A percentile compares a stretch with the other conserved stretches of the same genome.
Conservation (phyloP, 30 jellyfish, hydroid and myxozoan genomes). For the Calvadosia cruxmelitensis region DNA sequence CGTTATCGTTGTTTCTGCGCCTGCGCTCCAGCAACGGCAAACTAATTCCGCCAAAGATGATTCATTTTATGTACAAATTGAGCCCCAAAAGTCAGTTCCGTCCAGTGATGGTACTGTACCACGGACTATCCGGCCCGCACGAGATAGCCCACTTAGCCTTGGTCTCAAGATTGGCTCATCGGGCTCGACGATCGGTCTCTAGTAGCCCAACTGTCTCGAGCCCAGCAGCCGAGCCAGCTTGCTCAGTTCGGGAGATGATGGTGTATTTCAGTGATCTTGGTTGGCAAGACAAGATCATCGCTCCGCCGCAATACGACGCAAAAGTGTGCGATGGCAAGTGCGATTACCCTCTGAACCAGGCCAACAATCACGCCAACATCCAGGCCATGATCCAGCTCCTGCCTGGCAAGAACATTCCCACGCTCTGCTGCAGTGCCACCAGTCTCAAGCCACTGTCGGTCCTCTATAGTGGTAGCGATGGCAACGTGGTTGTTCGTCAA, state of each 20-base stretch:
- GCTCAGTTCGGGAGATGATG: not conserved
- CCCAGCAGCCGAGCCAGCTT: not conserved
- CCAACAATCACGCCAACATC: not conserved
- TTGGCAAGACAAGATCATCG: not conserved
- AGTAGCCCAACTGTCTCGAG: not conserved
- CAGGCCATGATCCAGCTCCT: not conserved
- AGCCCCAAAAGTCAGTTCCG: not conserved
- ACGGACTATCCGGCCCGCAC: not conserved
- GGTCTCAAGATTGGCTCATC: not conserved
- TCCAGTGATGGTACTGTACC: not conserved
- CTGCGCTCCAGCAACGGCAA: not conserved
- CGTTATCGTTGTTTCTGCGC: not conserved
- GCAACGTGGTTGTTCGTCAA: not conserved
- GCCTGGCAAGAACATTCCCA: not conserved
- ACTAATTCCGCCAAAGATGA: not conserved
- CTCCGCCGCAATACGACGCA: not conserved
- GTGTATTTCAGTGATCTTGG: not conserved
- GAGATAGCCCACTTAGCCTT: not conserved
- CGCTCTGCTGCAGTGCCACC: slow-evolving; percentile 1
- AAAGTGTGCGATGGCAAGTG: not conserved
- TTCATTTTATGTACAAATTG: not conserved
- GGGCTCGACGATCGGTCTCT: not conserved
- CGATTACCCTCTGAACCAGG: not conserved
- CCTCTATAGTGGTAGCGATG: not conserved
- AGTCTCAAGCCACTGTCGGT: not conserved